These are phyloP conservation scores for Agonopterix alstromeriana DNA, from an alignment of 2,888 invertebrate genomes.

Conservation along the genomic window DNA sequence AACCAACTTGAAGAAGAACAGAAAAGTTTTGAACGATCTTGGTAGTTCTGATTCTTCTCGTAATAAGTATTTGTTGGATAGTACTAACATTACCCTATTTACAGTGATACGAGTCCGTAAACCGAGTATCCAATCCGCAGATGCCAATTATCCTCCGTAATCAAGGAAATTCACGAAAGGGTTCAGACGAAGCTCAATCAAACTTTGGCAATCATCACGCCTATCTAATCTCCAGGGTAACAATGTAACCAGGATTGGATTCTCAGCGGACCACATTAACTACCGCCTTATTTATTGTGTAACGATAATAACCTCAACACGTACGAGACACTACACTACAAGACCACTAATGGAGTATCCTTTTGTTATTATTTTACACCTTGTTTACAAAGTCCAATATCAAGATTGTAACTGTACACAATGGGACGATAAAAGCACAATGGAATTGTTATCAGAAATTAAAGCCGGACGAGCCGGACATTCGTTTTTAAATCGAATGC, in stretches of 20 bases:
- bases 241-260: slow-evolving; percentile 62
- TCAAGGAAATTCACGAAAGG: slow-evolving; percentile 60
- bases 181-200: slow-evolving; percentile 64
- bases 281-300: slow-evolving; percentile 43
- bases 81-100: slow-evolving; percentile 24
- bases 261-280: slow-evolving; percentile 53
- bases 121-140: slow-evolving; percentile 39
- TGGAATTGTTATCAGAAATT: slow-evolving; percentile 4
- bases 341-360: too few relatives aligned
- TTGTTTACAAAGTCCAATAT: slow-evolving; percentile 10
- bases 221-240: slow-evolving; percentile 64
- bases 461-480: slow-evolving; percentile 5
- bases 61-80: slow-evolving; percentile 4
- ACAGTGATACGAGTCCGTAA: slow-evolving; percentile 30
- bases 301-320: slow-evolving; percentile 10
- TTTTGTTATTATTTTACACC: slow-evolving; percentile 19
- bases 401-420: not conserved
- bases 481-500: slow-evolving; percentile 9
- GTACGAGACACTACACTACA: too few relatives aligned
- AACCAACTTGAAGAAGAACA: not conserved
- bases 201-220: slow-evolving; percentile 71
- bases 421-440: slow-evolving; percentile 2
- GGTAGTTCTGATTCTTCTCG: not conserved
- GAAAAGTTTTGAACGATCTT: not conserved
- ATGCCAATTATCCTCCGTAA: slow-evolving; percentile 57